These are phyloP conservation scores for Nemapogon koenigi DNA, from an alignment of 2,888 invertebrate genomes.

Conservation along the genomic window DNA sequence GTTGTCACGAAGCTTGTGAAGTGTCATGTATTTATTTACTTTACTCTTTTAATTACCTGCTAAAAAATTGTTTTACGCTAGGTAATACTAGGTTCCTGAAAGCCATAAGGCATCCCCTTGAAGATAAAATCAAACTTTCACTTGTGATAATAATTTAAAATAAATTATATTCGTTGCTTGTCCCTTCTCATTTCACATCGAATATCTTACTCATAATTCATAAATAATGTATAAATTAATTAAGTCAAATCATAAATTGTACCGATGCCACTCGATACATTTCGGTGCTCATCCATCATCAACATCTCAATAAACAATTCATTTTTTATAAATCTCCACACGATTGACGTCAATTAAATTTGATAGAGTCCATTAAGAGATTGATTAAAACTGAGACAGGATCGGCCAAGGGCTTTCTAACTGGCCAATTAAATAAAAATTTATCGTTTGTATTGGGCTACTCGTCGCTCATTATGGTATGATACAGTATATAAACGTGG, in stretches of 20 bases:
- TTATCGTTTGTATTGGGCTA: conserved; percentile 9
- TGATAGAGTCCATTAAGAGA: conserved; percentile 45
- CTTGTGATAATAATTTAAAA: no score
- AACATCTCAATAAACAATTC: conserved; percentile 22
- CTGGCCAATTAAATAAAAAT: conserved; percentile 10
- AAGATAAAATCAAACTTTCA: no score
- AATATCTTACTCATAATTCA: no score
- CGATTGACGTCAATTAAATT: conserved; percentile 51
- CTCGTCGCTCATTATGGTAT: conserved; percentile 7
- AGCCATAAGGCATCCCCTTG: no score
- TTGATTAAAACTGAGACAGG: conserved; percentile 41
- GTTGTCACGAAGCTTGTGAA: no score
- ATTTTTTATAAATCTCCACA: conserved; percentile 32
- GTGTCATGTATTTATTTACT: no score
- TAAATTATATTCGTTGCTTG: no score
- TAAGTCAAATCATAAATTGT: conserved; percentile 4
- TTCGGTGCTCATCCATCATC: conserved; percentile 9
- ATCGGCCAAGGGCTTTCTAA: conserved; percentile 9
- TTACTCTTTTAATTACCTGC: no score
- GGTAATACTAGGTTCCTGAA: no score
- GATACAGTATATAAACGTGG: conserved; percentile 2
- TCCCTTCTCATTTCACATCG: no score
- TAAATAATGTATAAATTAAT: conserved; percentile 8
- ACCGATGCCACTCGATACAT: conserved; percentile 6
- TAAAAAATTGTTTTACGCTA: no score